These are phyloP conservation scores for Agrotis exclamationis DNA, from an alignment of 2,888 invertebrate genomes.

Conservation along the genomic window DNA sequence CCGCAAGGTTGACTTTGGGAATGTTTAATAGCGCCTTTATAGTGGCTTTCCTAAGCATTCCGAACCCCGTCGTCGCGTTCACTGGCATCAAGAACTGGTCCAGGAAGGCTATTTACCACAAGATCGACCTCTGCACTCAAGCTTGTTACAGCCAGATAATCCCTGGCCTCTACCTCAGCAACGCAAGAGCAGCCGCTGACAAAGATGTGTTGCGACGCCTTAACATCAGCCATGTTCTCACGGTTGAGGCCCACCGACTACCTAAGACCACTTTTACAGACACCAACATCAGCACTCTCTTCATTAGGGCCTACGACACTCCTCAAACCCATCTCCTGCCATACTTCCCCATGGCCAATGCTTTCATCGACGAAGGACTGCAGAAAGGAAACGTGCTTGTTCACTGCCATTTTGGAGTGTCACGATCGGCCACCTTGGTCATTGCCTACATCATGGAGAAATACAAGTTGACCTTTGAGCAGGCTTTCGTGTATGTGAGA, in stretches of 20 bases:
- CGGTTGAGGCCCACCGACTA: constrained; percentile 84
- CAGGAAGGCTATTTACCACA: constrained; percentile 79
- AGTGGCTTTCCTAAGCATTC: constrained; percentile 82
- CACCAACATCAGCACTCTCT: constrained; percentile 83
- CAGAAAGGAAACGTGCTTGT: constrained; percentile 94
- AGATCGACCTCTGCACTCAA: constrained; percentile 86
- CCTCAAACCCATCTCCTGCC: constrained; percentile 85
- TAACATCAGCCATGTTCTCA: constrained; percentile 88
- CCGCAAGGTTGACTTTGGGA: constrained; percentile 75
- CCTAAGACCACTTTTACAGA: constrained; percentile 82
- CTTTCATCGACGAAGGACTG: constrained; percentile 91
- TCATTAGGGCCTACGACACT: constrained; percentile 88
- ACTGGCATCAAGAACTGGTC: constrained; percentile 84
- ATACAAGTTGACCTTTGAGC: constrained; percentile 95
- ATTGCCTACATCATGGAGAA: constrained; percentile 98
- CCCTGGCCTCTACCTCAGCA: constrained; percentile 86
- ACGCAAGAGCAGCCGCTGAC: constrained; percentile 85
- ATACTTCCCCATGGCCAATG: constrained; percentile 88
- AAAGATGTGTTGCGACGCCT: constrained; percentile 79
- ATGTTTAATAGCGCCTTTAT: constrained; percentile 84
- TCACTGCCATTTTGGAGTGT: constrained; percentile 99
- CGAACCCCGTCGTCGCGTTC: constrained; percentile 80
- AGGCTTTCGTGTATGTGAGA: constrained; percentile 97
- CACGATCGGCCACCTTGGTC: constrained; percentile 98
- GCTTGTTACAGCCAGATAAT: constrained; percentile 84